Base-by-base conservation (phyloP, 2,113 vertebrate genomes). In the Seriola dumerili region DNA sequence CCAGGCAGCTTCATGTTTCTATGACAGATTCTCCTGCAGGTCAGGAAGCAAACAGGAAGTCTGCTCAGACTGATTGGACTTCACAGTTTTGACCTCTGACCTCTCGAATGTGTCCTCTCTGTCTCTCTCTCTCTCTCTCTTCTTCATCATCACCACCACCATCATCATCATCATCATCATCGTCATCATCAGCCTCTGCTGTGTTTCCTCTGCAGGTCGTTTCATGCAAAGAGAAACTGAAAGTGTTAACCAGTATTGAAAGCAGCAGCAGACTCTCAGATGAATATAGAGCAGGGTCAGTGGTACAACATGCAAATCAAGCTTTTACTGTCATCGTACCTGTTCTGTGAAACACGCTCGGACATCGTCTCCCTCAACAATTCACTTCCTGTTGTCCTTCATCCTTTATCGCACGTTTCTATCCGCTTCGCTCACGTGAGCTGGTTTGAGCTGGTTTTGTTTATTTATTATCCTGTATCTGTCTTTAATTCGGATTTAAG, bases 231-330 rank as follows among this genome's bases (percentile, higher is more conserved):
- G 11, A 3, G 25, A 38, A 38, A 63, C 3, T 9, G 29, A 32
- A 55, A 72, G 23, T 17, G 36, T 71, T 29, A 25, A 29, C 29
- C 29, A 29, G 29, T 29, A 29, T 38, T 42, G 50, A 23, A n/a
- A n/a, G 73, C 52, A 36, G 38, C 40, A 52, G 70, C 3, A 17
- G 62, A 29, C 29, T 29, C 29, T 29, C 29, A 29, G 29, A 29
- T 29, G 2, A 2, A 29, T 29, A 2, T 29, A 23, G 74, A 85
- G 71, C 82, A 40, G 64, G 64, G 78, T 85, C 82, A 85, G 78
- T 81, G 5, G 78, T 50, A 40, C 78, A 46, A 8, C 58, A 55
- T 69, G 64, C 29, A 81, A 23, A 58, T 42, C 1, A 21, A 58
- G 34, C 40, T 67, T 79, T 72, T 42, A 16, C 61, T 66, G 72